These are phyloP conservation scores for Eumaeus atala DNA, from an alignment of 1,140 invertebrate species.

Conservation along the genomic window DNA sequence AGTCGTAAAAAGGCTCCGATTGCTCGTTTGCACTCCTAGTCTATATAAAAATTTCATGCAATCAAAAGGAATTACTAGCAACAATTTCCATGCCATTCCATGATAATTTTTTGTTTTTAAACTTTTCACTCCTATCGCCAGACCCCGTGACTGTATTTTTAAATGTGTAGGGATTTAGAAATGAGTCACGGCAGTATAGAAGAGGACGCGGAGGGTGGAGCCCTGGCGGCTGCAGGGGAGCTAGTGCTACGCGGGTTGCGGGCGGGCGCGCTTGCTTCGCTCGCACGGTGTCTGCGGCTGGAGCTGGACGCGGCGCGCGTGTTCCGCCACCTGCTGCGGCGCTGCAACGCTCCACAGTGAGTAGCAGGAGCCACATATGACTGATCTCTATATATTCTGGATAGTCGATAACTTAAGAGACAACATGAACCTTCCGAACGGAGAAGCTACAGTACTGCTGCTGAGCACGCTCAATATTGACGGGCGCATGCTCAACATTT, in stretches of 20 bases:
- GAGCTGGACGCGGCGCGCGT: slow-evolving; percentile 19
- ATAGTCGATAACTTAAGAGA: no score
- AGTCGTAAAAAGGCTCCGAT: no score
- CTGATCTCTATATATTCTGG: no score
- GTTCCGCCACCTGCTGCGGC: slow-evolving; percentile 24
- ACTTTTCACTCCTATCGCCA: background rate
- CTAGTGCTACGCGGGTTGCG: slow-evolving; percentile 26
- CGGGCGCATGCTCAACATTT: slow-evolving; percentile 6
- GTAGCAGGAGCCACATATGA: background rate
- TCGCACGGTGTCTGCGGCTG: slow-evolving; percentile 47
- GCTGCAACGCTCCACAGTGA: slow-evolving; percentile 21
- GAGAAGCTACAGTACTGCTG: no score
- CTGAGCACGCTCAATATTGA: no score
- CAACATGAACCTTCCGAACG: no score
- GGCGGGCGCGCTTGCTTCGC: slow-evolving; percentile 26
- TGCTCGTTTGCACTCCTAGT: no score
- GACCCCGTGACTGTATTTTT: background rate
- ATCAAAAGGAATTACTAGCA: no score
- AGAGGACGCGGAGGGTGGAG: slow-evolving; percentile 26
- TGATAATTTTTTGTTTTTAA: no score
- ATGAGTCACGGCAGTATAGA: slow-evolving; percentile 38
- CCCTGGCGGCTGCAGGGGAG: slow-evolving; percentile 13
- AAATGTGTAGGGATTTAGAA: slow-evolving; percentile 39
- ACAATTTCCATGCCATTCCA: no score
- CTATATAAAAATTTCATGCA: no score